A percentile compares a stretch with the other conserved stretches of the same genome.
Conservation (phyloP, 2,888 invertebrate genomes). For the Germaria angustata region DNA sequence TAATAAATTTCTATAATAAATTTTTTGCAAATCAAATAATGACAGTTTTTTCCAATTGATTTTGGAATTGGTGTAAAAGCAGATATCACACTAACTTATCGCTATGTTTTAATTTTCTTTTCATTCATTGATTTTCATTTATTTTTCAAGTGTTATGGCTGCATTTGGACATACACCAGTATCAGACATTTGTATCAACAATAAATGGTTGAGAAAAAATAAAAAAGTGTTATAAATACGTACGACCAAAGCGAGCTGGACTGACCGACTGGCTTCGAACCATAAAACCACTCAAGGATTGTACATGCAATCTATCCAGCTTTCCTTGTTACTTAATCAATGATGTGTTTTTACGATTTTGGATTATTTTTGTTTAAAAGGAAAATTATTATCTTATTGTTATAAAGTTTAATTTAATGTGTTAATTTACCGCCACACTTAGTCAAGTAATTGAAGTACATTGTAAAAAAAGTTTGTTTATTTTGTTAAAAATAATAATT, state of each 20-base stretch:
- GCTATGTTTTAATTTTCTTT: conserved; percentile 20
- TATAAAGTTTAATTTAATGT: too few species aligned
- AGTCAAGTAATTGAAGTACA: too few species aligned
- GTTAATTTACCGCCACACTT: background rate
- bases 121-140: background rate
- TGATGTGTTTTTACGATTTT: background rate
- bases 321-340: conserved; percentile 50
- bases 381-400: background rate
- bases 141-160: background rate
- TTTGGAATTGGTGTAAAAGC: conserved; percentile 23
- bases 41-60: too few species aligned
- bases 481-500: too few species aligned
- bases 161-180: background rate
- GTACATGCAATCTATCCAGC: conserved; percentile 13
- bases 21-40: too few species aligned
- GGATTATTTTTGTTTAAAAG: conserved; percentile 3
- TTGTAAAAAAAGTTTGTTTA: too few species aligned
- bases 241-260: background rate
- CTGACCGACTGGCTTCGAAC: background rate
- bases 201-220: background rate
- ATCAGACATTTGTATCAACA: background rate
- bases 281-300: conserved; percentile 7
- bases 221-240: conserved; percentile 48
- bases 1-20: too few species aligned
- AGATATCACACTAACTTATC: background rate